Evolutionary conservation across 2,113 vertebrate species (phyloP).

Genomic region (Pterophyllum scalare): DNA sequence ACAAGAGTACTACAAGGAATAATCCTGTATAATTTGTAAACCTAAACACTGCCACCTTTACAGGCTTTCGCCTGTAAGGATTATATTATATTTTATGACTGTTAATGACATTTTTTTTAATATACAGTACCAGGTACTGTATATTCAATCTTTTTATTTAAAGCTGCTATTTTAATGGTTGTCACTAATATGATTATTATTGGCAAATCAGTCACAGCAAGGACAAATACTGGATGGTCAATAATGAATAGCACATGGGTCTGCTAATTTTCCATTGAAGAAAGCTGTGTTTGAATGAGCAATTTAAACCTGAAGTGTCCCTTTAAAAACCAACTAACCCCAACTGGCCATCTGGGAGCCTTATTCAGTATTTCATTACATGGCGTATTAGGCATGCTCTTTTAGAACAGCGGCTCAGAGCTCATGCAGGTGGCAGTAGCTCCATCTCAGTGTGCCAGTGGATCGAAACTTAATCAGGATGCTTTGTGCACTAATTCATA

Average conservation of each 20-base stretch:
- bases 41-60: too few relatives aligned
- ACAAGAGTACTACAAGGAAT: too few relatives aligned
- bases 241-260: background rate
- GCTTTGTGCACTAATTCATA: conserved; percentile 64
- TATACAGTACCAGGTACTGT: background rate
- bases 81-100: background rate
- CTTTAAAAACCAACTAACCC: conserved; percentile 57
- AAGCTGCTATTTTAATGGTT: conserved; percentile 1
- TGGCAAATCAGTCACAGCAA: background rate
- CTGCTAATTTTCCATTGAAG: conserved; percentile 21
- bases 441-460: conserved; percentile 8
- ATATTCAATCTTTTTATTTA: background rate
- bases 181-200: background rate
- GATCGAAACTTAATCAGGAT: conserved; percentile 77
- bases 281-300: conserved; percentile 20
- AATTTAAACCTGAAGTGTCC: conserved; percentile 44
- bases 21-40: too few relatives aligned
- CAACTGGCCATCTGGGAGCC: conserved; percentile 39
- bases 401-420: conserved; percentile 36
- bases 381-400: conserved; percentile 61
- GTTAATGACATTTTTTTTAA: background rate
- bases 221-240: background rate
- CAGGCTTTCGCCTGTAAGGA: too few relatives aligned
- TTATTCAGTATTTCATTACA: conserved; percentile 72
- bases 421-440: conserved; percentile 22